Evolutionary conservation across 2,888 invertebrate genomes (phyloP), one percentile per base, ranked within the genome.

Genomic region (Ctena decussata): DNA sequence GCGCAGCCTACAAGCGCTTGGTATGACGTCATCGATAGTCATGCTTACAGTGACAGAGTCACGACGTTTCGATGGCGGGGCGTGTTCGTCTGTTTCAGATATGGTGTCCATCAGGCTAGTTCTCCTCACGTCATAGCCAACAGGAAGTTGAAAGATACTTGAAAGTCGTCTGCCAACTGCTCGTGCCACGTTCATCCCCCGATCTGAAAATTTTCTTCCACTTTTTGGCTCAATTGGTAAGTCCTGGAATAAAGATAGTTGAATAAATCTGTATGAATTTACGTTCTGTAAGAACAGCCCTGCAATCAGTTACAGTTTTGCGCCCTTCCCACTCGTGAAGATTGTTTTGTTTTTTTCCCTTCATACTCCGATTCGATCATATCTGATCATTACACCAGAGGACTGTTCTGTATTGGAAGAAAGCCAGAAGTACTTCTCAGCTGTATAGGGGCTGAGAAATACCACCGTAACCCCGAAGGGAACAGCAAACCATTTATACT

Each of bases 41-140:
- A 18, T 46, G 76, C 90, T 86, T 86, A 91, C 90, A 46, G 87
- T 89, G 39, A 91, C 91, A 11, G 90, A 90, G 53, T 91, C 89
- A 32, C 89, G 83, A 0, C 82, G 53, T 49, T 80, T 71, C 70
- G 72, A 84, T 24, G 80, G 76, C 21, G 82, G 84, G 12, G 88
- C 80, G 12, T 88, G 77, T n/a, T 57, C 41, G 0, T 87, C 86
- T 24, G 77, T 74, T 5, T 77, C 84, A 15, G 86, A 86, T 24
- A 80, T 80, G 24, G 60, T 57, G 24, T 79, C 82, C 76, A 84
- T 84, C 78, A 71, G 77, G 24, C 77, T 82, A 2, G 69, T 73
- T 35, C 86, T 83, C 18, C 71, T 84, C 21, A 91, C 32, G 75
- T 88, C 76, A 77, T 91, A 91, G 0, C 90, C 89, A 0, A 77